Conservation (phyloP, 1,140 invertebrate genomes). For the Ephestia elutella region DNA sequence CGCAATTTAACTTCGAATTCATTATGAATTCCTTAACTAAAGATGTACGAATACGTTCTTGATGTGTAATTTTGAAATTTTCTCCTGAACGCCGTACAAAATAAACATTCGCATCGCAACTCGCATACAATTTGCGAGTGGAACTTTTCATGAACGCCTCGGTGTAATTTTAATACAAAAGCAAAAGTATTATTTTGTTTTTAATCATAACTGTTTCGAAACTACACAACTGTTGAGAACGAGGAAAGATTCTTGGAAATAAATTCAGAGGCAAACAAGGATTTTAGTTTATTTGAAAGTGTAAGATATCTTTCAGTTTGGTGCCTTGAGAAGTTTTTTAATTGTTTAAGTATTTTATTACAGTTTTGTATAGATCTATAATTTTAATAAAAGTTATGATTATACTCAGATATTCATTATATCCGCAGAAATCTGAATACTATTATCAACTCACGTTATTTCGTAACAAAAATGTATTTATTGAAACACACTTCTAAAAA, state of each 20-base stretch:
- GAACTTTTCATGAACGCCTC: neutral
- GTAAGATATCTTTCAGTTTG: too few relatives aligned
- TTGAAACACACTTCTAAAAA: too few relatives aligned
- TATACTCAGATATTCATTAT: too few relatives aligned
- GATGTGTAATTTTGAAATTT: constrained; percentile 28
- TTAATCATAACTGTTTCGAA: constrained; percentile 4
- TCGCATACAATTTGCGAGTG: constrained; percentile 6
- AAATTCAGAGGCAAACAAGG: neutral
- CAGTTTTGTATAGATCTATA: too few relatives aligned
- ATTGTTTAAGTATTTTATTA: neutral
- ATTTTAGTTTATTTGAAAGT: neutral
- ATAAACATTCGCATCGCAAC: constrained; percentile 21
- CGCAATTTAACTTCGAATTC: constrained; percentile 57
- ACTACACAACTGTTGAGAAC: neutral
- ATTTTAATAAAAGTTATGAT: too few relatives aligned
- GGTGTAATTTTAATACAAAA: constrained; percentile 2
- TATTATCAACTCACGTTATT: too few relatives aligned
- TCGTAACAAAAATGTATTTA: too few relatives aligned
- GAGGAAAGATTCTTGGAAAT: neutral
- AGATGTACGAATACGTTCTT: constrained; percentile 34
- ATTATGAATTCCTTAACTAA: constrained; percentile 48
- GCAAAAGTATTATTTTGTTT: constrained; percentile 2
- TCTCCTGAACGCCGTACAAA: constrained; percentile 20
- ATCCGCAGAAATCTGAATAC: too few relatives aligned
- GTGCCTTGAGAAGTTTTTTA: neutral